Conservation (phyloP, 2,888 invertebrate species). For the Himalopsyche japonica region DNA sequence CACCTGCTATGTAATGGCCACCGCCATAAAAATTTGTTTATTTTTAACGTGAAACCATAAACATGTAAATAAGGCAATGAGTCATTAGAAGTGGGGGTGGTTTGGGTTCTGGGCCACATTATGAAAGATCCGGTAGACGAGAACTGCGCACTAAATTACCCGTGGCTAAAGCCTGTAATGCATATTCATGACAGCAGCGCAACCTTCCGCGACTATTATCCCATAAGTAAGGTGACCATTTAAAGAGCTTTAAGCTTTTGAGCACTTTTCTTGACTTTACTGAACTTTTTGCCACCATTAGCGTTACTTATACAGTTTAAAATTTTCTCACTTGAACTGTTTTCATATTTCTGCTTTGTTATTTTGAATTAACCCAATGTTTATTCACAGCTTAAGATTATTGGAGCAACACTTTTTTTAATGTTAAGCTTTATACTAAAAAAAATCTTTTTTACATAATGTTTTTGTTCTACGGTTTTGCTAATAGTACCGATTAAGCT, state of each 20-base stretch:
- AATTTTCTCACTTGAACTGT: background rate
- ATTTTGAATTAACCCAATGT: background rate
- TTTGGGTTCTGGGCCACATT: background rate
- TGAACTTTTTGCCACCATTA: background rate
- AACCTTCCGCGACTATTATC: conserved; percentile 26
- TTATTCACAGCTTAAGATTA: background rate
- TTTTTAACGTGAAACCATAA: conserved; percentile 36
- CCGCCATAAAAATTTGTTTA: conserved; percentile 34
- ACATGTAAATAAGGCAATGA: conserved; percentile 40
- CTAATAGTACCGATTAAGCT: too few species aligned
- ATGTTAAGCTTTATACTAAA: too few species aligned
- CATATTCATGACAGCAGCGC: conserved; percentile 24
- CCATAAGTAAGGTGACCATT: conserved; percentile 9
- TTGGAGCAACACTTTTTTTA: background rate
- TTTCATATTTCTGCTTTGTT: background rate
- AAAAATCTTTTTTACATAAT: too few species aligned
- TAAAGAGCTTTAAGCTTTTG: background rate
- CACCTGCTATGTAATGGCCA: conserved; percentile 22
- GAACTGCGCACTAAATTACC: conserved; percentile 9
- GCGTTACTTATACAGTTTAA: background rate
- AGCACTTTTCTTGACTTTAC: background rate
- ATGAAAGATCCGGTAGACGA: conserved; percentile 8
- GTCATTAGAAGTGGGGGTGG: conserved; percentile 28
- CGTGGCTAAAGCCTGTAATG: conserved; percentile 11
- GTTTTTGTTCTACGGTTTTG: too few species aligned